Conservation (phyloP, 2,888 invertebrate species). For the Hyalella azteca region DNA sequence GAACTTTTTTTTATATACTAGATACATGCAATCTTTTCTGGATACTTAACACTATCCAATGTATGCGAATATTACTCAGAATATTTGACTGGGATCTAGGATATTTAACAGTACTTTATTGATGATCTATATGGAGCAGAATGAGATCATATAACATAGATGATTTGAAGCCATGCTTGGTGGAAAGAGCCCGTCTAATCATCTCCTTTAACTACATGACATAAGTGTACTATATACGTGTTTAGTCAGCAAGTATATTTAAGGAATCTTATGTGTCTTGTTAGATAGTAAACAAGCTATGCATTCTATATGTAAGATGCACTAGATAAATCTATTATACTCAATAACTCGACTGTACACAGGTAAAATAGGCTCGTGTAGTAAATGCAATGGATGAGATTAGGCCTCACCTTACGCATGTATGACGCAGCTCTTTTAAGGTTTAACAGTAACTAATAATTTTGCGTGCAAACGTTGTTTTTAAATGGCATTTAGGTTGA, state of each 20-base stretch:
- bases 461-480: too few relatives aligned
- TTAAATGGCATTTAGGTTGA: too few relatives aligned
- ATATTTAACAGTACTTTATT: too few relatives aligned
- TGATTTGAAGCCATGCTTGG: neutral
- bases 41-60: too few relatives aligned
- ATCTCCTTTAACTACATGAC: constrained; percentile 11
- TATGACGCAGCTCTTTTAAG: too few relatives aligned
- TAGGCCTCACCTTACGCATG: too few relatives aligned
- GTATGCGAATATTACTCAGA: too few relatives aligned
- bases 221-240: constrained; percentile 7
- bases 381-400: too few relatives aligned
- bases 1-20: too few relatives aligned
- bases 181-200: neutral
- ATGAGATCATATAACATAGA: neutral
- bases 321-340: neutral
- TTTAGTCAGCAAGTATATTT: constrained; percentile 1
- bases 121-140: neutral
- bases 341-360: neutral
- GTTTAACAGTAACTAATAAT: too few relatives aligned
- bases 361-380: neutral
- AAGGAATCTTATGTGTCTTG: constrained; percentile 18
- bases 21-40: too few relatives aligned
- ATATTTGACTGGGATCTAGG: too few relatives aligned
- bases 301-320: constrained; percentile 9
- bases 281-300: constrained; percentile 19